These are phyloP conservation scores for Forbesichthys agassizii DNA, from an alignment of 2,113 vertebrate species.

Conservation along the genomic window DNA sequence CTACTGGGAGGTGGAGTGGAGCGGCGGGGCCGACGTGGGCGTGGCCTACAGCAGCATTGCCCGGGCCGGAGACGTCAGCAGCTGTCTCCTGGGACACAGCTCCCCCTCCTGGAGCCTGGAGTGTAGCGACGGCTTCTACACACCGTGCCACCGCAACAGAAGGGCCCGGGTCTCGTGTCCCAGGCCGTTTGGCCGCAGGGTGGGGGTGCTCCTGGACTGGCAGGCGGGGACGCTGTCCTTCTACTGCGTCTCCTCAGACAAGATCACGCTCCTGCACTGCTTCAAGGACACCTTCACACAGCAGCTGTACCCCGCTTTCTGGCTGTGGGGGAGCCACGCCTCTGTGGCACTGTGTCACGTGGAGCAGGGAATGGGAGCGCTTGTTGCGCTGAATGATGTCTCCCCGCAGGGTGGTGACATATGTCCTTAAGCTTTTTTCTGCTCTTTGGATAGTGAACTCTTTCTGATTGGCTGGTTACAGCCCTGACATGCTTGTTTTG, in stretches of 20 bases:
- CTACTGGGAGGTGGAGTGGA: constrained; percentile 69
- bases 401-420: too few relatives aligned
- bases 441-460: not conserved
- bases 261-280: constrained; percentile 60
- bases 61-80: constrained; percentile 10
- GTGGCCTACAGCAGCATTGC: constrained; percentile 54
- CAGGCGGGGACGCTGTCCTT: constrained; percentile 44
- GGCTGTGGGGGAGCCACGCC: constrained; percentile 53
- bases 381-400: constrained; percentile 41
- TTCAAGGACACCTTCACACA: constrained; percentile 52
- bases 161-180: constrained; percentile 43
- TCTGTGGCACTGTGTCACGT: constrained; percentile 54
- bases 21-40: constrained; percentile 49
- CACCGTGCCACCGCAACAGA: constrained; percentile 33
- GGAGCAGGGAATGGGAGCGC: constrained; percentile 48
- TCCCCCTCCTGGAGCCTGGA: constrained; percentile 60
- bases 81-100: constrained; percentile 59
- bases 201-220: constrained; percentile 58
- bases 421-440: too few relatives aligned
- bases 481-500: too few relatives aligned
- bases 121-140: constrained; percentile 52
- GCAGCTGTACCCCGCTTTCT: constrained; percentile 59
- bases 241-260: constrained; percentile 49
- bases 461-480: not conserved
- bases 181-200: constrained; percentile 29